Base-by-base conservation (phyloP, 2,797 vertebrate genomes). In the Poliocrania exsul region DNA sequence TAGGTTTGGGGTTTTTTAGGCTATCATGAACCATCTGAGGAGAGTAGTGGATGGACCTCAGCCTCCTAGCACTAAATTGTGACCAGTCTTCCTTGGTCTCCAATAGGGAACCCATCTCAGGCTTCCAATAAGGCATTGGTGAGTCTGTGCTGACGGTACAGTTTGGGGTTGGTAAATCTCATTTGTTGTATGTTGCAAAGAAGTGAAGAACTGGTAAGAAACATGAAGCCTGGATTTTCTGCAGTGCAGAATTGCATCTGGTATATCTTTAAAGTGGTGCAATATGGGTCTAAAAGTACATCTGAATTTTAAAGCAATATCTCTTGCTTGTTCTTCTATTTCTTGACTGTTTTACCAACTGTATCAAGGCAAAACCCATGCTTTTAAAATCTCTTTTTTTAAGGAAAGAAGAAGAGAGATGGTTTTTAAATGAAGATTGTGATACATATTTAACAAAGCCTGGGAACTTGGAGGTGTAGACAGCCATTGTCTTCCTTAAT, bases 381-480 rank as follows among this genome's bases (percentile, higher is more conserved):
- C 56, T 73, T 64, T 42, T 4, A 66, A 71, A 60, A 12, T 9
- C 4, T 2, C 0, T 6, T 80, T 92, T 92, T 77, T 88, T 47
- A 60, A 85, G 29, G 33, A 70, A 91, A 85, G 28, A 83, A 78
- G 44, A 28, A 23, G 46, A 79, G 40, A 66, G 2, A 35, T 0
- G 0, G 23, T 51, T 94, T 33, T 58, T n/a, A 26, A 81, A 62
- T 88, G 26, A 87, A 95, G 38, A 8, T 61, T 93, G 66, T 80
- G 65, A 53, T 89, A 93, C 20, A 9, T 80, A 60, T 93, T 82
- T 94, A 94, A 96, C 88, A 96, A 97, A 95, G 80, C 49, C 74
- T 91, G 67, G 49, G 88, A 93, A 90, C 92, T 91, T 89, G 62
- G 42, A 82, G 86, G 62, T 53, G 62, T 81, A 96, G 92, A 73